Conservation (phyloP, 1,140 invertebrate species). For the Sarcophaga bullata region DNA sequence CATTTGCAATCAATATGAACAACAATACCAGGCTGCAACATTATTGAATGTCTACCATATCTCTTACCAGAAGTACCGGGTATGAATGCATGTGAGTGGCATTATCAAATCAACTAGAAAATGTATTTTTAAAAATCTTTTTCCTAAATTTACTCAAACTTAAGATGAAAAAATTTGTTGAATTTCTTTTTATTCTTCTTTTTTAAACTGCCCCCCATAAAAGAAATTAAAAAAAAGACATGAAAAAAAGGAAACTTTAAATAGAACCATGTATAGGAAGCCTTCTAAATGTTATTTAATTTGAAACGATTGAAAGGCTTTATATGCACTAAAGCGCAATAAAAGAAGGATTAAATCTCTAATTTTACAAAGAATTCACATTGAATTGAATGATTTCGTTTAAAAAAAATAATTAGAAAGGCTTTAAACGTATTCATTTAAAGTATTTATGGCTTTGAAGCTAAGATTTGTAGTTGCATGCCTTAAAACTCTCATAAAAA, state of each 20-base stretch:
- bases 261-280: not conserved
- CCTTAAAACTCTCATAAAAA: too few species aligned
- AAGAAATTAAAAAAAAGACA: not conserved
- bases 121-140: conserved; percentile 24
- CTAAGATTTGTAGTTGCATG: too few species aligned
- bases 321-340: too few species aligned
- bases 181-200: not conserved
- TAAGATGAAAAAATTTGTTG: not conserved
- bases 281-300: conserved; percentile 2
- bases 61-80: too few species aligned
- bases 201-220: not conserved
- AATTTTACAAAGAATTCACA: too few species aligned
- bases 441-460: too few species aligned
- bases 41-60: too few species aligned
- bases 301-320: not conserved
- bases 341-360: too few species aligned
- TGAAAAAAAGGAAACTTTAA: not conserved
- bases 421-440: too few species aligned
- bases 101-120: conserved; percentile 19
- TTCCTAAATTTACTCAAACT: conserved; percentile 4
- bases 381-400: too few species aligned
- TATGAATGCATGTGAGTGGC: not conserved
- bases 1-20: not conserved
- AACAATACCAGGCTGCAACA: not conserved
- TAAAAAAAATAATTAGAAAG: too few species aligned